Base-by-base conservation (phyloP, 2,797 vertebrate species). In the Molossus alvarezi region DNA sequence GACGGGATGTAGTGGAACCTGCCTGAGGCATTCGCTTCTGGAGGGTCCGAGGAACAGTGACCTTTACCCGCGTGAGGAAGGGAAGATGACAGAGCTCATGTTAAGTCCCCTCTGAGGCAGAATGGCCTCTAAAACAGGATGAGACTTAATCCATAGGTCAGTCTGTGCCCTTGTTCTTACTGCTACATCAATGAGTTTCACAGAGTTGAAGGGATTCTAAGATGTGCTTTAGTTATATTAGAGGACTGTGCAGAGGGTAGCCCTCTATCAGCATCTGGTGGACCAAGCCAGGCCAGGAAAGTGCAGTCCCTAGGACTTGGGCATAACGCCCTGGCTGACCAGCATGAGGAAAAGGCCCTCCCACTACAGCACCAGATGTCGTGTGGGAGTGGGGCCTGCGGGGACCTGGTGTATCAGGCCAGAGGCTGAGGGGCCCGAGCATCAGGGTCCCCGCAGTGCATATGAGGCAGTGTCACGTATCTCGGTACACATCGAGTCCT, bases 131-230 rank as follows among this genome's bases (percentile, higher is more conserved):
- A 73, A 86, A 88, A 81, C 6, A 23, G 14, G 20, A 18, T 87
- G 58, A 65, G 17, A 79, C 25, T 85, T 96, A 91, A 96, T 96
- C 92, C 88, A 94, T 94, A 94, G 57, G 84, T 97, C 92, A 97
- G 41, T 83, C 95, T 67, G 95, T 64, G 33, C 75, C 64, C 94
- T 64, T 64, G 21, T 48, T 90, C 69, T 95, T 91, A 29, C 90
- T 89, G 91, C 72, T 97, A 85, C 41, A 93, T 90, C 97, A 97
- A 77, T 80, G 80, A 96, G 51, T 88, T 65, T 65, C 67, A 94
- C 2, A 29, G 88, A 95, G 87, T 65, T 76, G 82, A 89, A 79
- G 55, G 87, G 71, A 89, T 71, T 97, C 93, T 95, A 96, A 96
- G 90, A 71, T 60, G 57, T 75, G 72, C 71, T 96, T 75, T 62